These are phyloP conservation scores for Smittia aterrima DNA, from an alignment of 2,888 invertebrate species.

Conservation along the genomic window DNA sequence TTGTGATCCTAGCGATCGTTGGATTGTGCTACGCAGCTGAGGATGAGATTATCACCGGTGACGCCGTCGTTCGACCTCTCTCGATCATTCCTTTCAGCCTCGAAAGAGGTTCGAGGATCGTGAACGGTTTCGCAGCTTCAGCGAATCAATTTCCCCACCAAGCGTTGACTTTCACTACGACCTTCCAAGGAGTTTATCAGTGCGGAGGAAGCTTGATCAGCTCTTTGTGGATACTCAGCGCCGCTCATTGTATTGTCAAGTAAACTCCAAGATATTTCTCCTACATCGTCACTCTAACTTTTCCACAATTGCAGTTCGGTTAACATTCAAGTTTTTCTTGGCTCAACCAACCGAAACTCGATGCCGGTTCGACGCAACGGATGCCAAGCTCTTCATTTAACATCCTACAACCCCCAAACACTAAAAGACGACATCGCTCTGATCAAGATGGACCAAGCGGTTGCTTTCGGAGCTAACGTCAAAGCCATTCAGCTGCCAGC, in stretches of 20 bases:
- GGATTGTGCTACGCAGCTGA: too few relatives aligned
- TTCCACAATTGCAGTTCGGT: too few relatives aligned
- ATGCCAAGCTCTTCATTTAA: neutral
- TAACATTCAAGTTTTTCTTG: neutral
- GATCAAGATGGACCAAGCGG: neutral
- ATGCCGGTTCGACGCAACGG: neutral
- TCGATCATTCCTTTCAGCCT: too few relatives aligned
- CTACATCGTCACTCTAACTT: too few relatives aligned
- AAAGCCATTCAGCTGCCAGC: neutral
- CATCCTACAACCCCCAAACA: neutral
- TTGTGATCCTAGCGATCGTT: too few relatives aligned
- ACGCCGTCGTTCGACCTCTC: too few relatives aligned
- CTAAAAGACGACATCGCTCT: neutral
- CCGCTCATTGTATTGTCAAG: neutral
- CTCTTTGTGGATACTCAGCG: neutral
- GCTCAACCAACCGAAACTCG: neutral
- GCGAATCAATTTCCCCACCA: neutral
- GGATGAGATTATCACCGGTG: too few relatives aligned
- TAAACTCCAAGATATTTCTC: too few relatives aligned
- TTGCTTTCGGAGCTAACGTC: neutral
- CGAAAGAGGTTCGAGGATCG: too few relatives aligned
- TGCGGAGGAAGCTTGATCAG: neutral
- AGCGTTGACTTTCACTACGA: neutral
- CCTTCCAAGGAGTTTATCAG: neutral
- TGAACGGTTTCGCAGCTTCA: neutral